A percentile compares a stretch with the other conserved stretches of the same genome.
These are phyloP conservation scores for Sciurus vulgaris DNA, from an alignment of 2,797 vertebrate species.

Conservation along the genomic window DNA sequence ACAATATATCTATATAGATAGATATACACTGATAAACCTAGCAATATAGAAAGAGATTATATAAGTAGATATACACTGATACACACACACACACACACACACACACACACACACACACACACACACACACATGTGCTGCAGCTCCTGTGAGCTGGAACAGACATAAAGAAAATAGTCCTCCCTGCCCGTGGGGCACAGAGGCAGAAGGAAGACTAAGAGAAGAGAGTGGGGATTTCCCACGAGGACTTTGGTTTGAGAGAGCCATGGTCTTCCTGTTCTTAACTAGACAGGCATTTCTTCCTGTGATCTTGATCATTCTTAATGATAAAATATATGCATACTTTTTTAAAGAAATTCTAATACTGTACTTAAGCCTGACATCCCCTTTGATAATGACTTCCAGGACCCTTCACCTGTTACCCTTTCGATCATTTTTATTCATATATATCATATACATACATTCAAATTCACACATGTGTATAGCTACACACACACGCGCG, in stretches of 20 bases:
- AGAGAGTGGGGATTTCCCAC: not conserved
- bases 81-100: too few relatives aligned
- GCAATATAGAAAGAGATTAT: not conserved
- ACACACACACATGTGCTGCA: not conserved
- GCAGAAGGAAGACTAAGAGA: not conserved
- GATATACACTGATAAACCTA: not conserved
- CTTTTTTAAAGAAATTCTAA: not conserved
- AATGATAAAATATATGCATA: not conserved
- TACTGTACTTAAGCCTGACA: not conserved
- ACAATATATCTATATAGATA: too few relatives aligned
- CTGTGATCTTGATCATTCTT: slow-evolving; percentile 3
- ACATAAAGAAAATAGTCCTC: not conserved
- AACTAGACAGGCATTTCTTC: not conserved
- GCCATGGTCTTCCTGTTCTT: not conserved
- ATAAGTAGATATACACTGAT: not conserved
- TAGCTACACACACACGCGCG: not conserved
- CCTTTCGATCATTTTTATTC: not conserved
- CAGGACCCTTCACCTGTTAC: not conserved
- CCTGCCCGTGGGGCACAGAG: accelerated
- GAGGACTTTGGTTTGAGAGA: not conserved
- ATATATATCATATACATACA: not conserved
- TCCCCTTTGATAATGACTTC: not conserved
- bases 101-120: too few relatives aligned
- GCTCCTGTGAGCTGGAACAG: not conserved
- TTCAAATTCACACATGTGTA: not conserved